Conservation (phyloP, 2,888 invertebrate genomes). For the Drosophila pseudotakahashii region DNA sequence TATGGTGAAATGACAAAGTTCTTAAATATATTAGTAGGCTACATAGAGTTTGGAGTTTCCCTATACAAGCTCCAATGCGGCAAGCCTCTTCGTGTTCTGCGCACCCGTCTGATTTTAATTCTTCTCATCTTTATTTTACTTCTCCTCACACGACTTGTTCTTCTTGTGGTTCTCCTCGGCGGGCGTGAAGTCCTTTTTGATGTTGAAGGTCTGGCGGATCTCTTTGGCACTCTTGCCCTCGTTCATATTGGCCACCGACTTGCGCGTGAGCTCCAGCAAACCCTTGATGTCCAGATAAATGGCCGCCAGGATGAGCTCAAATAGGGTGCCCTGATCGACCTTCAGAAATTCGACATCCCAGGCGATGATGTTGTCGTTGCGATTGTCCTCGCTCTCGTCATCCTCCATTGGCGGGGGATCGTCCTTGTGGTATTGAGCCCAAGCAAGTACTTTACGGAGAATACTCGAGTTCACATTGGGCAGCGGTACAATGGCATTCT, state of each 20-base stretch:
- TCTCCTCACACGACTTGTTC: slow-evolving; percentile 73
- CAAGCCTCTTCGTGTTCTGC: background rate
- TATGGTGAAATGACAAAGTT: slow-evolving; percentile 21
- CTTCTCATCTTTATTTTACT: slow-evolving; percentile 18
- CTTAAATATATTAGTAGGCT: slow-evolving; percentile 23
- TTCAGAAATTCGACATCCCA: slow-evolving; percentile 70
- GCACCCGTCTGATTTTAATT: background rate
- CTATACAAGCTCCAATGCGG: background rate
- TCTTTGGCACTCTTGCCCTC: slow-evolving; percentile 71
- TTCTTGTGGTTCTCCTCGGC: slow-evolving; percentile 73
- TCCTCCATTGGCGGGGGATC: slow-evolving; percentile 66
- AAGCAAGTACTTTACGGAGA: slow-evolving; percentile 63
- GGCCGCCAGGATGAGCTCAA: slow-evolving; percentile 66
- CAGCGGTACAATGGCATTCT: slow-evolving; percentile 67
- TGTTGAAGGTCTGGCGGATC: slow-evolving; percentile 70
- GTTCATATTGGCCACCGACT: slow-evolving; percentile 71
- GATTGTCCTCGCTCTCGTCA: slow-evolving; percentile 69
- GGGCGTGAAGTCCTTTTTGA: slow-evolving; percentile 67
- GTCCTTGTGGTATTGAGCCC: slow-evolving; percentile 69
- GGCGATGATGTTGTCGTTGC: slow-evolving; percentile 68
- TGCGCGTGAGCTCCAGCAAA: slow-evolving; percentile 65
- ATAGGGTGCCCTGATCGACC: slow-evolving; percentile 68
- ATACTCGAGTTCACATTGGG: slow-evolving; percentile 73
- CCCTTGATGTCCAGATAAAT: slow-evolving; percentile 71
- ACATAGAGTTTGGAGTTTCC: background rate